A percentile compares a stretch with the other conserved stretches of the same genome.
Evolutionary conservation across 1,140 invertebrate genomes (phyloP).

Genomic region (Plodia interpunctella): DNA sequence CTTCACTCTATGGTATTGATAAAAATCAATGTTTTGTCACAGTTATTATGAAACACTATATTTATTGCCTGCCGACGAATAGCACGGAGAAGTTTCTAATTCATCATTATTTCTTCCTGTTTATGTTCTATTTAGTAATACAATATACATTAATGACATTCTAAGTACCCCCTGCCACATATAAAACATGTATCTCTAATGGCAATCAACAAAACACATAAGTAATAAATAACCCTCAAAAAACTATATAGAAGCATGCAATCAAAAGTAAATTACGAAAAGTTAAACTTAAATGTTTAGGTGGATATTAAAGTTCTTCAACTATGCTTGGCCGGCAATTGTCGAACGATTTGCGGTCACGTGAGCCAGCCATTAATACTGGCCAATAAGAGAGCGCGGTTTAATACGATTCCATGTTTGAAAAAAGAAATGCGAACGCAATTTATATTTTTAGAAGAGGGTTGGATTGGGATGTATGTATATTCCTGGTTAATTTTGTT

Average conservation of each 20-base stretch:
- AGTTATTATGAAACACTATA: not conserved
- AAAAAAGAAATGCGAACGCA: slow-evolving; percentile 39
- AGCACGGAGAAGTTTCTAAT: no score
- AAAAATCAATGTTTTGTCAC: no score
- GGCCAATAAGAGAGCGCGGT: slow-evolving; percentile 50
- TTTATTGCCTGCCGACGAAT: no score
- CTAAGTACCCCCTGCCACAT: not conserved
- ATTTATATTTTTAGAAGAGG: slow-evolving; percentile 33
- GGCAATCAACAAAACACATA: slow-evolving; percentile 1
- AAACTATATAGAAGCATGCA: not conserved
- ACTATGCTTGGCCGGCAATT: slow-evolving; percentile 34
- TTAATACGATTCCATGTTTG: slow-evolving; percentile 59
- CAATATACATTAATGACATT: not conserved
- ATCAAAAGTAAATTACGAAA: slow-evolving; percentile 17
- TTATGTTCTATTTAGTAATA: slow-evolving; percentile 12
- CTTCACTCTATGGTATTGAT: no score
- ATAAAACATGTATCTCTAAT: not conserved
- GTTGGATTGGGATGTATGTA: not conserved
- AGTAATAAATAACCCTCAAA: slow-evolving; percentile 7
- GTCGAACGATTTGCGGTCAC: slow-evolving; percentile 63
- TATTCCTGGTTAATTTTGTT: no score
- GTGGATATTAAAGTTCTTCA: slow-evolving; percentile 12
- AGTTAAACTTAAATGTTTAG: slow-evolving; percentile 11
- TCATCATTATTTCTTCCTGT: not conserved
- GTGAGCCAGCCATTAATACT: slow-evolving; percentile 58